phyloP scores from a whole-genome alignment of 2,113 vertebrate genomes.

The Prunella himalayana region DNA sequence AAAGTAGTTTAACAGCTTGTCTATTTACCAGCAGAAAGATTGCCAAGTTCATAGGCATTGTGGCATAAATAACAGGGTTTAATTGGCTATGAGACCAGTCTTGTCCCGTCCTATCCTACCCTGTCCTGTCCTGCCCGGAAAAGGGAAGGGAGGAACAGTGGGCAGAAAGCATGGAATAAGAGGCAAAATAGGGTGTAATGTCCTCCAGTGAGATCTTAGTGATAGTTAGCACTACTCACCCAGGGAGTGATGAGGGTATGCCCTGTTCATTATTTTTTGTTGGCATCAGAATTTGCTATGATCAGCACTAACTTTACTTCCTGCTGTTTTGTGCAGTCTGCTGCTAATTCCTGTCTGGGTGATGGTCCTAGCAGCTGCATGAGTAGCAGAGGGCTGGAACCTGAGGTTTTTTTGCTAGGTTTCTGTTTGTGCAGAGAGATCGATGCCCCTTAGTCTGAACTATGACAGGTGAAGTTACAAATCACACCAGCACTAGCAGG shows the following conservation, averaged over 20 bases:
- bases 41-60: not conserved
- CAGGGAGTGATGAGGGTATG: not conserved
- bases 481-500: not conserved
- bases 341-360: not conserved
- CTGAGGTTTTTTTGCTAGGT: not conserved
- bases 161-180: not conserved
- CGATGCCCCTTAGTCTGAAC: not conserved
- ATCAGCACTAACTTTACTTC: not conserved
- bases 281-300: not conserved
- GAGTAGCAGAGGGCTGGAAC: not conserved
- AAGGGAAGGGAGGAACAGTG: not conserved
- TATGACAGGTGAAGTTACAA: not conserved
- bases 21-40: not conserved
- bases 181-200: not conserved
- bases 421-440: not conserved
- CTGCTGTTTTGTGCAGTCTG: not conserved
- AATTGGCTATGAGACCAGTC: not conserved
- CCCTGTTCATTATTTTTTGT: not conserved
- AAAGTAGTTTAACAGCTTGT: not conserved
- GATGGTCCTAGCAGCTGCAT: not conserved
- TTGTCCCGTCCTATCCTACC: not conserved
- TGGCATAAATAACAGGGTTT: not conserved
- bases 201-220: not conserved
- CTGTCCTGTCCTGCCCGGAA: not conserved
- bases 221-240: not conserved